A percentile compares a stretch with the other conserved stretches of the same genome.
phyloP scores from a whole-genome alignment of 2,113 vertebrate genomes.

The Mormyrus lacerda region DNA sequence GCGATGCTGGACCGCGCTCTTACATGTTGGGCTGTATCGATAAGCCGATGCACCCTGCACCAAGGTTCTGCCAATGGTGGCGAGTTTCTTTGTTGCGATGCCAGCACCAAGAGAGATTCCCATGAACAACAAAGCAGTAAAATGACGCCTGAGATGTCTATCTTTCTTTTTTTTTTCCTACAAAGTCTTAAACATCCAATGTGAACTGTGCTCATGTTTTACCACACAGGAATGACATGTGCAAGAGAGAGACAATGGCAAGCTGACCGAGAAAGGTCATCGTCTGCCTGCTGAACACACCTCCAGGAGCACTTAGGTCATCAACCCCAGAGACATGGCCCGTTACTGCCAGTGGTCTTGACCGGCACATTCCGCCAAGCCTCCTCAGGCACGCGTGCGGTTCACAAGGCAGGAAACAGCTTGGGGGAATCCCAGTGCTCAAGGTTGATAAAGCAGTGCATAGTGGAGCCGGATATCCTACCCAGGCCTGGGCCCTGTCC shows the following conservation, averaged over 20 bases:
- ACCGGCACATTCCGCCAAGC: constrained; percentile 25
- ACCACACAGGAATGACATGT: neutral
- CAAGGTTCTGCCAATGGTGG: no score
- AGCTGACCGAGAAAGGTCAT: neutral
- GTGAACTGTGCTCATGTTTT: neutral
- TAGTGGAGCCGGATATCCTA: constrained; percentile 52
- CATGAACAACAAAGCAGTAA: neutral
- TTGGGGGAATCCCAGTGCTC: constrained; percentile 60
- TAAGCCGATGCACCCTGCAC: neutral
- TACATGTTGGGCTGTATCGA: neutral
- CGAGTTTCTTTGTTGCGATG: neutral
- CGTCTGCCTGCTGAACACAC: neutral
- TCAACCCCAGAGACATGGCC: neutral
- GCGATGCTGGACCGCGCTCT: neutral
- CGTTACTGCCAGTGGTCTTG: neutral
- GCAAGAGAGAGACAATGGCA: neutral
- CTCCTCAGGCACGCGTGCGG: constrained; percentile 52
- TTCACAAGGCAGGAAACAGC: constrained; percentile 72
- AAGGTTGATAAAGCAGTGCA: constrained; percentile 40
- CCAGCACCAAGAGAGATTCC: neutral
- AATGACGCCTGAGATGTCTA: neutral
- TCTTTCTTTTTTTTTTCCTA: neutral
- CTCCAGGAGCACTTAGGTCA: constrained; percentile 13
- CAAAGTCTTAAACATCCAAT: neutral
- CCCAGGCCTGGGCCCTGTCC: constrained; percentile 30